A percentile compares a stretch with the other conserved stretches of the same genome.
phyloP scores from a whole-genome alignment of 2,888 invertebrate species.

The Herminia tarsipennalis region DNA sequence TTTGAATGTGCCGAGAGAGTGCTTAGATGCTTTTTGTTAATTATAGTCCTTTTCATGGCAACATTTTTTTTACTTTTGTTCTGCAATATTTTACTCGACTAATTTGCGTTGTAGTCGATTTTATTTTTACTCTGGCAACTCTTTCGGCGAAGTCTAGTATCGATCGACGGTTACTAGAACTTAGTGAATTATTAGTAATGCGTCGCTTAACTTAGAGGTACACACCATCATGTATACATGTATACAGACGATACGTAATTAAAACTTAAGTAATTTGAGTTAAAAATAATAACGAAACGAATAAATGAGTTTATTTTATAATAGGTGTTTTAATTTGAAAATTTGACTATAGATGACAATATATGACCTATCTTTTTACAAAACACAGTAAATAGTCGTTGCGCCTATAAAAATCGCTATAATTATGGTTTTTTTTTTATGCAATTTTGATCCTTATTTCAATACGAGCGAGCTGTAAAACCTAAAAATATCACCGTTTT shows the following conservation, averaged over 20 bases:
- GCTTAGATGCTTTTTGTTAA: constrained; percentile 2
- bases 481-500: too few species aligned
- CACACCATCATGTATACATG: constrained; percentile 60
- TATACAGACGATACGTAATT: constrained; percentile 64
- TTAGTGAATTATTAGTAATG: too few species aligned
- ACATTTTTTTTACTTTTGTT: too few species aligned
- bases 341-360: too few species aligned
- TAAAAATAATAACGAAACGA: constrained; percentile 51
- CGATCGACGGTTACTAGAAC: constrained; percentile 35
- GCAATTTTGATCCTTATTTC: too few species aligned
- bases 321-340: constrained; percentile 27
- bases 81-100: too few species aligned
- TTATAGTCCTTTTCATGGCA: too few species aligned
- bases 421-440: too few species aligned
- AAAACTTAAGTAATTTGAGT: constrained; percentile 52
- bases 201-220: constrained; percentile 42
- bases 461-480: too few species aligned
- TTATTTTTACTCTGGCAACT: constrained; percentile 12
- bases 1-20: constrained; percentile 15
- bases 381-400: too few species aligned
- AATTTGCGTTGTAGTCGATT: neutral
- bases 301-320: constrained; percentile 55
- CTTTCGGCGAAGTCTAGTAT: constrained; percentile 28
- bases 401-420: too few species aligned
- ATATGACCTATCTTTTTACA: too few species aligned